Base-by-base conservation (phyloP, 2,113 vertebrate genomes). In the Raja brachyura region DNA sequence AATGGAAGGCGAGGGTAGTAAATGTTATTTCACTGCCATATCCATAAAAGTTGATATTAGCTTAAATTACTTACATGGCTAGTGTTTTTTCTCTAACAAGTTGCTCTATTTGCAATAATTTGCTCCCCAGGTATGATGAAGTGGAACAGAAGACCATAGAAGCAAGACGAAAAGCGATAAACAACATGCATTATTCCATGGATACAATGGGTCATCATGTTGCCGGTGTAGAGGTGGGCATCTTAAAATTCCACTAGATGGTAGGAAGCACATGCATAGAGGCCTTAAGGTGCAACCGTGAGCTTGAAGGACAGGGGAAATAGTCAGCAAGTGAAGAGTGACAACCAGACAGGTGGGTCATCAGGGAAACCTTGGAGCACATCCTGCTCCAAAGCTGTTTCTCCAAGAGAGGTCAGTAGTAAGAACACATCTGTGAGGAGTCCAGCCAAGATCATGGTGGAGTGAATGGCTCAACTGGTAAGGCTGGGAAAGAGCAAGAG, bases 191-290 rank as follows among this genome's bases (percentile, higher is more conserved):
- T 25, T 66, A 63, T 59, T n/a, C 28, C 59, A 31, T 88, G 83
- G 59, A 88, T 18, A 88, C 59, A n/a, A 88, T 88, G 83, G 63
- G 28, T 9, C 83, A 88, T 7, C 83, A 88, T 88, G 83, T 88
- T 61, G 28, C 83, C 59, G 63, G 3, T 18, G 28, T 88, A 16
- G 83, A 88, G 83, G 83, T 88, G 61, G 14, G 83, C 0, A 61
- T 63, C 25, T 63, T 88, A 63, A 63, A 63, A 14, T 63, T 31
- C 28, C n/a, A 28, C 31, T 85, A 61, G 11, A 14, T 13, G 10
- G 5, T 63, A 88, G 14, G 83, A n/a, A 88, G 13, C 7, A 85
- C 28, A 3, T 59, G 20, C 22, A 85, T n/a, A 25, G 39, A 48
- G 39, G 39, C n/a, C n/a, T n/a, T n/a, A n/a, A n/a, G n/a, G n/a